Evolutionary conservation across 30 jellyfish, hydroid and myxozoan genomes (phyloP).

Genomic region (Hydractinia symbiolongicarpus): DNA sequence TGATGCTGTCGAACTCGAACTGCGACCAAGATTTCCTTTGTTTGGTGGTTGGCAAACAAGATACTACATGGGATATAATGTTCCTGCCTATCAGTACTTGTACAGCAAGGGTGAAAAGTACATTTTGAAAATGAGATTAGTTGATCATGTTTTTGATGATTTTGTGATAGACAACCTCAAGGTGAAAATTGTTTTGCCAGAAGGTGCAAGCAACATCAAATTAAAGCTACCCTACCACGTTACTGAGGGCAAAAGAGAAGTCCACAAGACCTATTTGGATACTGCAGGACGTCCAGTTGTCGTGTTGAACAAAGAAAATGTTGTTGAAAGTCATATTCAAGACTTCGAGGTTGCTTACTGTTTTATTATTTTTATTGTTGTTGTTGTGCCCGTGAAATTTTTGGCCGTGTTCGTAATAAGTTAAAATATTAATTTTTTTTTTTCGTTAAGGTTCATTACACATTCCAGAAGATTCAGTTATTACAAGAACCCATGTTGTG

Average conservation of each 20-base stretch:
- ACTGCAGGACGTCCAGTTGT: conserved; percentile 87
- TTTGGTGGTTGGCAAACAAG: conserved; percentile 98
- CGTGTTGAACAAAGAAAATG: conserved; percentile 58
- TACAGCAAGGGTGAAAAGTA: conserved; percentile 58
- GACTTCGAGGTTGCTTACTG: conserved; percentile 68
- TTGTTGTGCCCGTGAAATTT: background rate
- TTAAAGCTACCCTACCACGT: conserved; percentile 52
- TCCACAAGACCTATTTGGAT: conserved; percentile 75
- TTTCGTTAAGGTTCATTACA: conserved; percentile 54
- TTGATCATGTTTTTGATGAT: conserved; percentile 88
- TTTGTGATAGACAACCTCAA: conserved; percentile 61
- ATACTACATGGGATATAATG: conserved; percentile 83
- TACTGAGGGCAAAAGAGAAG: conserved; percentile 22
- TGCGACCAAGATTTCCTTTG: conserved; percentile 92
- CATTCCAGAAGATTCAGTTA: conserved; percentile 53
- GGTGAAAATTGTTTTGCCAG: conserved; percentile 83
- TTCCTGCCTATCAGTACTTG: conserved; percentile 81
- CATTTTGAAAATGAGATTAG: conserved; percentile 71
- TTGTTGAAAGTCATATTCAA: conserved; percentile 83
- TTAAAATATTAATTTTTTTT: background rate
- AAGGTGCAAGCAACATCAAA: conserved; percentile 83
- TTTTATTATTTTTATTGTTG: background rate
- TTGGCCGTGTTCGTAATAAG: background rate
- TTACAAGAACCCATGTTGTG: conserved; percentile 84
- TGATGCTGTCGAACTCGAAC: conserved; percentile 77